These are phyloP conservation scores for Shinisaurus crocodilurus DNA, from an alignment of 2,113 vertebrate species.

Conservation along the genomic window DNA sequence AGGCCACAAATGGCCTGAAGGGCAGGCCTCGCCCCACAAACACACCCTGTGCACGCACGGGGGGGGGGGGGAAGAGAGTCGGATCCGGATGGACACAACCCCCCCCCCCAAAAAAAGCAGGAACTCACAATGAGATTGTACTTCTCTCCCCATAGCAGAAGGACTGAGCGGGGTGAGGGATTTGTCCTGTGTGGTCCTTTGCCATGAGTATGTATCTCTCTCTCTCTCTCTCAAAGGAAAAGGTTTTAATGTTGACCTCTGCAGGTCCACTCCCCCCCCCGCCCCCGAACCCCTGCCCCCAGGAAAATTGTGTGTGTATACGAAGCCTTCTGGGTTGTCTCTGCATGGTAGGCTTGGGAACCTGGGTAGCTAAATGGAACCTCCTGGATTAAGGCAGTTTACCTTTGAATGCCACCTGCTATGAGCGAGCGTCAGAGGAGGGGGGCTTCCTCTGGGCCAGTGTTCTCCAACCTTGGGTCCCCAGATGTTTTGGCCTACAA, in stretches of 20 bases:
- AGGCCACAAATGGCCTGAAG: background rate
- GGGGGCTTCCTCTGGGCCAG: no score
- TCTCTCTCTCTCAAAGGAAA: background rate
- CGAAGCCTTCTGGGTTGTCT: background rate
- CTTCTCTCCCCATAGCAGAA: no score
- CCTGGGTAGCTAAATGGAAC: background rate
- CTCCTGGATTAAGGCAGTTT: background rate
- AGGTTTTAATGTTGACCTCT: background rate
- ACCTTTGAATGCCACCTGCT: background rate
- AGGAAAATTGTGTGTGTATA: background rate
- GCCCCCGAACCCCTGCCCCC: background rate
- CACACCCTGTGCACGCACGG: background rate
- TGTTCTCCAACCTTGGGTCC: no score
- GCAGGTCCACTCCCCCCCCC: background rate
- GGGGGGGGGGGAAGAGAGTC: slow-evolving; percentile 55
- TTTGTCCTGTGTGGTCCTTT: background rate
- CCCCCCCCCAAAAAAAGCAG: slow-evolving; percentile 42
- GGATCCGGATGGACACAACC: slow-evolving; percentile 62
- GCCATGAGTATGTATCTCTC: no score
- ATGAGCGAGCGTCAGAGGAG: no score
- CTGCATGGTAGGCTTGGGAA: background rate
- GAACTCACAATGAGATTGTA: no score
- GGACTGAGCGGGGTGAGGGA: background rate
- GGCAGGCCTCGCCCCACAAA: background rate
- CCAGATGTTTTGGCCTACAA: no score